Conservation (phyloP, 2,888 invertebrate genomes). For the Coenonympha arcania region DNA sequence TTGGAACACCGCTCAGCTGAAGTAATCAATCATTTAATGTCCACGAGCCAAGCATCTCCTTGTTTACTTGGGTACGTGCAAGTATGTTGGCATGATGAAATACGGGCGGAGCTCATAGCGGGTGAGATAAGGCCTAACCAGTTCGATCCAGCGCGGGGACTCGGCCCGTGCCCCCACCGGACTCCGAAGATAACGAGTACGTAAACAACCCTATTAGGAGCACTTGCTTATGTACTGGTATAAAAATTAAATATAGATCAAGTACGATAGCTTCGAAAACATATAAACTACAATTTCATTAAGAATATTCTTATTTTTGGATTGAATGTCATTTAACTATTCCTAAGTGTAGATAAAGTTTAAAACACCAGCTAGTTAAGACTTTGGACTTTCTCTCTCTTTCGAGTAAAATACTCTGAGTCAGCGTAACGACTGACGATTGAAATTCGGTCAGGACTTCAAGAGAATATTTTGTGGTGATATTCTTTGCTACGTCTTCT, state of each 20-base stretch:
- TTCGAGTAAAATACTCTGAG: too few relatives aligned
- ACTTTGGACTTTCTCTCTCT: too few relatives aligned
- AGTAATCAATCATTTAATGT: not conserved
- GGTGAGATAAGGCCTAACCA: constrained; percentile 41
- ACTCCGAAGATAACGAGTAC: constrained; percentile 27
- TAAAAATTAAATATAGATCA: not conserved
- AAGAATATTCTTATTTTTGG: too few relatives aligned
- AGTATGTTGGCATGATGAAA: constrained; percentile 43
- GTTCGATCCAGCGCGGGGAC: constrained; percentile 41
- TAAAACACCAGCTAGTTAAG: too few relatives aligned
- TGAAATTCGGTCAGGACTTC: too few relatives aligned
- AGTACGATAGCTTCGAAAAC: not conserved
- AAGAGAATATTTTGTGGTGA: too few relatives aligned
- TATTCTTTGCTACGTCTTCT: too few relatives aligned
- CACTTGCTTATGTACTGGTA: too few relatives aligned
- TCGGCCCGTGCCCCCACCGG: constrained; percentile 44
- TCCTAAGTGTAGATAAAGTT: too few relatives aligned
- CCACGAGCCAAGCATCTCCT: constrained; percentile 13
- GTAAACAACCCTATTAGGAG: not conserved
- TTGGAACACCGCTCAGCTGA: not conserved
- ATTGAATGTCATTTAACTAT: too few relatives aligned
- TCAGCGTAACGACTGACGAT: too few relatives aligned
- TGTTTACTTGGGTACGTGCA: constrained; percentile 6
- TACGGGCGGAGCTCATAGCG: constrained; percentile 32
- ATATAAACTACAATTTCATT: too few relatives aligned